These are phyloP conservation scores for Allacma fusca DNA, from an alignment of 2,888 invertebrate genomes.

Conservation along the genomic window DNA sequence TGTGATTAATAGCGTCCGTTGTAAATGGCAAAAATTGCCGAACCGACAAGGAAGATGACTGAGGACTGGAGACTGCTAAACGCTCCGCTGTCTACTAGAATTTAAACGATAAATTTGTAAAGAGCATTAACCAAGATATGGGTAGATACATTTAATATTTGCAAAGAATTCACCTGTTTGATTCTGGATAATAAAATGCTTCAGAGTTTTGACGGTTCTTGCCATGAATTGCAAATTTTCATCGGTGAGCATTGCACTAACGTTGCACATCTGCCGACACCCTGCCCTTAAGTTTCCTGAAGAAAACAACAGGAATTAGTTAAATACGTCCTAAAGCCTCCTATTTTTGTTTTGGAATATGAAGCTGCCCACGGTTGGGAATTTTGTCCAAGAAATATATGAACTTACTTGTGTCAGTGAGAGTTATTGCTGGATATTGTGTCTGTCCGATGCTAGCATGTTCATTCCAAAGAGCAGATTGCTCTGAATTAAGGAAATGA, in stretches of 20 bases:
- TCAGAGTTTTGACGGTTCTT: constrained; percentile 20
- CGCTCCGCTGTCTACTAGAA: constrained; percentile 33
- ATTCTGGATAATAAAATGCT: not conserved
- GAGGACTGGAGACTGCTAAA: constrained; percentile 17
- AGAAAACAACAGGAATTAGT: no score
- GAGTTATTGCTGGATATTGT: constrained; percentile 58
- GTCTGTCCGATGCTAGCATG: constrained; percentile 39
- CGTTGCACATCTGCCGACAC: not conserved
- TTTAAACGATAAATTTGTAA: not conserved
- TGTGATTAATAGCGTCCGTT: no score
- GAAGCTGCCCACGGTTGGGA: no score
- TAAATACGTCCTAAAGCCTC: no score
- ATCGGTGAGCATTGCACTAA: constrained; percentile 27
- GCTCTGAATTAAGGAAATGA: constrained; percentile 61
- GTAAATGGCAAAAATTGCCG: not conserved
- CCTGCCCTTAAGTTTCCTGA: constrained; percentile 11
- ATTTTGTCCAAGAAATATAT: no score
- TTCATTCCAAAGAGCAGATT: constrained; percentile 62
- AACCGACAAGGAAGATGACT: not conserved
- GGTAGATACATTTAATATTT: not conserved
- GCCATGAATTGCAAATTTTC: constrained; percentile 23
- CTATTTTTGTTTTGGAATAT: no score
- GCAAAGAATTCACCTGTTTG: constrained; percentile 32
- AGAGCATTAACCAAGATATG: not conserved
- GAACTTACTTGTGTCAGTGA: constrained; percentile 61